Percentiles rank a stretch among this genome's conserved stretches.
Conservation (phyloP, 2,113 vertebrate genomes). For the Corythoichthys intestinalis region DNA sequence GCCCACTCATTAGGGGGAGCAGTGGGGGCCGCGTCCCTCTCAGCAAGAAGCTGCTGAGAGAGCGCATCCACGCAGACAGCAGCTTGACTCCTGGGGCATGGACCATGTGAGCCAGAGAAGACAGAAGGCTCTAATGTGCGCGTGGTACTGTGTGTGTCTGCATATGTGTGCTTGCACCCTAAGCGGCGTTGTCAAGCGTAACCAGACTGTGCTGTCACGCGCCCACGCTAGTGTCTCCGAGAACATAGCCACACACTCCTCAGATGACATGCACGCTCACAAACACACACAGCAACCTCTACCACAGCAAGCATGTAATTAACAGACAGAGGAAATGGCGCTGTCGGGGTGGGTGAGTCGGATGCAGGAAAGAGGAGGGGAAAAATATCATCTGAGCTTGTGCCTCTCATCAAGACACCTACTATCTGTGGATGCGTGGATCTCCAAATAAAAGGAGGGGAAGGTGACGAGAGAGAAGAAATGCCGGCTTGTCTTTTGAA, state of each 20-base stretch:
- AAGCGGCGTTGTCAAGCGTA: slow-evolving; percentile 62
- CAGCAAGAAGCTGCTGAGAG: slow-evolving; percentile 41
- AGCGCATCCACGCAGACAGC: slow-evolving; percentile 51
- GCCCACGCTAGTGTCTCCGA: slow-evolving; percentile 58
- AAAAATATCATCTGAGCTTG: slow-evolving; percentile 55
- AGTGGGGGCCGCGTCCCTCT: slow-evolving; percentile 23
- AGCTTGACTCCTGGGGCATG: slow-evolving; percentile 59
- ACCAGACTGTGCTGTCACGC: slow-evolving; percentile 69
- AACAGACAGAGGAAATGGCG: slow-evolving; percentile 67
- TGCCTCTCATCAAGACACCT: slow-evolving; percentile 60
- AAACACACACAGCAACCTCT: slow-evolving; percentile 32
- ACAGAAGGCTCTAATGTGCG: slow-evolving; percentile 47
- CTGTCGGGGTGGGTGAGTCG: slow-evolving; percentile 52
- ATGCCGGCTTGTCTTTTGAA: slow-evolving; percentile 60
- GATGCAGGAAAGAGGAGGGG: slow-evolving; percentile 39
- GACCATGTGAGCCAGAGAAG: slow-evolving; percentile 56
- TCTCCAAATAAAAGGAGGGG: slow-evolving; percentile 34
- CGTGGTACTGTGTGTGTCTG: slow-evolving; percentile 28
- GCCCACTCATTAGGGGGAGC: slow-evolving; percentile 28
- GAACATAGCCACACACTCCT: slow-evolving; percentile 57
- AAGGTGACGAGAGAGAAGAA: slow-evolving; percentile 45
- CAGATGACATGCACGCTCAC: slow-evolving; percentile 37
- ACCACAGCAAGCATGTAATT: slow-evolving; percentile 60
- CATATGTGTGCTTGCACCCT: slow-evolving; percentile 46
- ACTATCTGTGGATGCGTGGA: slow-evolving; percentile 34